phyloP scores from a whole-genome alignment of 1,140 invertebrate species.

The Drosophila sp. region DNA sequence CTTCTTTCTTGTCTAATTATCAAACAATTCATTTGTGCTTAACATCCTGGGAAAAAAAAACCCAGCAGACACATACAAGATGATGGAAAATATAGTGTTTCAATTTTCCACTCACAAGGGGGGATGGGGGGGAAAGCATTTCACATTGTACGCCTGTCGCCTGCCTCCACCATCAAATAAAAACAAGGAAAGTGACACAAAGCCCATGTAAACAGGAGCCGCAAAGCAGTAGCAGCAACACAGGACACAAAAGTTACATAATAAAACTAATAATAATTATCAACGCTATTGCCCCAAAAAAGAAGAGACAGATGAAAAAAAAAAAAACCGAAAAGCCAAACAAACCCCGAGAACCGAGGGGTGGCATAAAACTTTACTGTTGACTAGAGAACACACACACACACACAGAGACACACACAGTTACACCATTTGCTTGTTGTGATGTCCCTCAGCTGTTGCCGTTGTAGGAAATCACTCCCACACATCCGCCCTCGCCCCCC shows the following conservation, averaged over 20 bases:
- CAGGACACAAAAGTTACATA: conserved; percentile 70
- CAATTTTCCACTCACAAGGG: conserved; percentile 19
- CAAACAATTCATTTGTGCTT: conserved; percentile 49
- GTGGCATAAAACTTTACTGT: conserved; percentile 22
- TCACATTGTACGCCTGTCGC: conserved; percentile 11
- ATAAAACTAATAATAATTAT: conserved; percentile 80
- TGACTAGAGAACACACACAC: conserved; percentile 26
- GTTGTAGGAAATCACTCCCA: conserved; percentile 33
- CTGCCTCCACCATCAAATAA: not conserved
- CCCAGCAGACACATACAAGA: conserved; percentile 1
- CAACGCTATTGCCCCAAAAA: conserved; percentile 71
- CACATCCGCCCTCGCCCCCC: conserved; percentile 7
- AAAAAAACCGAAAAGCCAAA: conserved; percentile 35
- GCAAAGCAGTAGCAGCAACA: conserved; percentile 18
- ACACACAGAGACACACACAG: conserved; percentile 31
- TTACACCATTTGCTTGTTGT: conserved; percentile 47
- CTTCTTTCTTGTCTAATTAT: conserved; percentile 53
- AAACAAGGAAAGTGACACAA: conserved; percentile 34
- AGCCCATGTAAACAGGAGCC: conserved; percentile 53
- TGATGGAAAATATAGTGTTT: not conserved
- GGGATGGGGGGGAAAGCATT: conserved; percentile 8
- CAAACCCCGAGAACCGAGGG: conserved; percentile 21
- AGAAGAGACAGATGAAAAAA: conserved; percentile 31
- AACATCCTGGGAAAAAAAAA: conserved; percentile 13
- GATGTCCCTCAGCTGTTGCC: conserved; percentile 24